Evolutionary conservation across 2,797 vertebrate genomes (phyloP).

Genomic region (Echiichthys vipera): DNA sequence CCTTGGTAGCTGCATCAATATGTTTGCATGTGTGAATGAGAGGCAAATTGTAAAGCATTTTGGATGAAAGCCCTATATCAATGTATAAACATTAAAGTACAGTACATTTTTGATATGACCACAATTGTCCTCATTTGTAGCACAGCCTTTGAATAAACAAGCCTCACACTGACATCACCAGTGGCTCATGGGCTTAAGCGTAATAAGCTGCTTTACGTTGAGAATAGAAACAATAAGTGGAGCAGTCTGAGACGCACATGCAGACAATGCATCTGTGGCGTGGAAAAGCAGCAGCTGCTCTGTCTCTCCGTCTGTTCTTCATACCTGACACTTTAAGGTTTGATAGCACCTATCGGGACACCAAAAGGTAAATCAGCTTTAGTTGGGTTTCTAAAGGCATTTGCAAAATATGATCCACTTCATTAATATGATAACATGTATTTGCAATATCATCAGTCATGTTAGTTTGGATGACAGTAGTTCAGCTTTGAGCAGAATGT

Average conservation of each 20-base stretch:
- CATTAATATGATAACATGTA: too few species aligned
- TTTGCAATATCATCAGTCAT: too few species aligned
- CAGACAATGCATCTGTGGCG: constrained; percentile 26
- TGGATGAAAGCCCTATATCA: background rate
- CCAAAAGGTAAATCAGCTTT: constrained; percentile 46
- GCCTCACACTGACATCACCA: constrained; percentile 64
- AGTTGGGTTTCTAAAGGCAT: background rate
- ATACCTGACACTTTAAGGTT: background rate
- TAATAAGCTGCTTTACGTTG: constrained; percentile 91
- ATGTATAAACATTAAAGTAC: background rate
- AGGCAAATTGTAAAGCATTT: background rate
- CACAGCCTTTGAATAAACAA: constrained; percentile 25
- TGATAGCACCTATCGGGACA: background rate
- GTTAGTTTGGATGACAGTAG: background rate
- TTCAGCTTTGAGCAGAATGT: background rate
- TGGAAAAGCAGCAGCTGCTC: constrained; percentile 26
- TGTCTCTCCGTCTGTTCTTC: background rate
- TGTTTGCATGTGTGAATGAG: too few species aligned
- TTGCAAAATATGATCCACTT: background rate
- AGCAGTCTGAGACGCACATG: constrained; percentile 79
- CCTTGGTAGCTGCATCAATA: too few species aligned
- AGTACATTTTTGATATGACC: background rate
- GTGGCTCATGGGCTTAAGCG: constrained; percentile 87
- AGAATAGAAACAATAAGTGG: constrained; percentile 90
- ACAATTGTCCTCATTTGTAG: constrained; percentile 1